phyloP scores from a whole-genome alignment of 23 tunicate species.

The Clavelina lepadiformis region DNA sequence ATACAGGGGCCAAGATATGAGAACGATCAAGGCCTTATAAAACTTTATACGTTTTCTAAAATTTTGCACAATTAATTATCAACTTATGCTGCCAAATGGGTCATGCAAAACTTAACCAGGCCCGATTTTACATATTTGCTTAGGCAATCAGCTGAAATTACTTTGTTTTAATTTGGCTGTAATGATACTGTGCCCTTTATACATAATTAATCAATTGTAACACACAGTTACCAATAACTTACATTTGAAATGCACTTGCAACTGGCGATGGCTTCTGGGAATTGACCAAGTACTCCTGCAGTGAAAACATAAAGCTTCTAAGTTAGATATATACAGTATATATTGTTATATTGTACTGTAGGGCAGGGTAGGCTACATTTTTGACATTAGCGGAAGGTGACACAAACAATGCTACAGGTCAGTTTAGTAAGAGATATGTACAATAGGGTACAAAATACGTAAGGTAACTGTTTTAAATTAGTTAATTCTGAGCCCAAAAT shows the following conservation, averaged over 20 bases:
- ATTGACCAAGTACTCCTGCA: conserved; percentile 24
- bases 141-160: no score
- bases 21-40: no score
- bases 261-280: background rate
- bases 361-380: background rate
- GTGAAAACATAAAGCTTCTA: background rate
- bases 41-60: no score
- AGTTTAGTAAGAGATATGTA: no score
- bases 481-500: background rate
- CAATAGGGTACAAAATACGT: background rate
- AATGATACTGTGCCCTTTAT: background rate
- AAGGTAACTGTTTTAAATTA: background rate
- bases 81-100: no score
- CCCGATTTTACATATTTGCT: no score
- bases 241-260: conserved; percentile 7
- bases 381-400: background rate
- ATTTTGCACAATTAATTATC: no score
- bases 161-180: no score
- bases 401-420: no score
- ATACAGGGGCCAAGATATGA: no score
- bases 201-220: background rate
- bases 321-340: background rate
- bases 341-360: background rate
- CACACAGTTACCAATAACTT: conserved; percentile 8
- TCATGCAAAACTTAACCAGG: no score